These are phyloP conservation scores for Leptobrachium ailaonicum DNA, from an alignment of 2,113 vertebrate species.

Conservation along the genomic window DNA sequence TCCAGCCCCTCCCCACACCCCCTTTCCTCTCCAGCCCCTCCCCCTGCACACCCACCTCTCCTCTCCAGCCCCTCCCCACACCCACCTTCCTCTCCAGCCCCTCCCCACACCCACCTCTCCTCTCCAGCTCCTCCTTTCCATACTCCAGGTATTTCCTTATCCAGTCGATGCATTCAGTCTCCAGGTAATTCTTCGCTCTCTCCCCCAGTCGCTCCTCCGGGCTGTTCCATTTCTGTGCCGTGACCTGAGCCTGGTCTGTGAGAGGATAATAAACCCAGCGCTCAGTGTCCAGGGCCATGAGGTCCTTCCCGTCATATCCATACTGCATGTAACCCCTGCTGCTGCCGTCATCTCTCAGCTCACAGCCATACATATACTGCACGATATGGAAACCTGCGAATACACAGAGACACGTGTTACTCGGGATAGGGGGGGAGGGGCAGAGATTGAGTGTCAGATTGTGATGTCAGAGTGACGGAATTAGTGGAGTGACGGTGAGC, in stretches of 20 bases:
- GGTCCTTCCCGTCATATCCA: slow-evolving; percentile 31
- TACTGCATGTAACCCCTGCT: background rate
- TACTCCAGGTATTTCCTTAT: slow-evolving; percentile 10
- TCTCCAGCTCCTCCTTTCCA: slow-evolving; percentile 1
- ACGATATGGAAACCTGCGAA: background rate
- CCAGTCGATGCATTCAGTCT: slow-evolving; percentile 9
- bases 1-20: no score
- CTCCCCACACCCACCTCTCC: slow-evolving; percentile 16
- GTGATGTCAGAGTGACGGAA: no score
- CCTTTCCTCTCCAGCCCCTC: no score
- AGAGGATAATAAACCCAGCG: background rate
- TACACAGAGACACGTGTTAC: background rate
- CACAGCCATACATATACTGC: no score
- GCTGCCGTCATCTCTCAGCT: no score
- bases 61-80: background rate
- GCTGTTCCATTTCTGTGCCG: slow-evolving; percentile 10
- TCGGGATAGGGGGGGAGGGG: no score
- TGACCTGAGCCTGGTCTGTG: background rate
- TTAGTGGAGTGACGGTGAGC: no score
- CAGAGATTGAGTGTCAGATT: no score
- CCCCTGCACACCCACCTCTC: no score
- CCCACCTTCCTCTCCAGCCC: slow-evolving; percentile 11
- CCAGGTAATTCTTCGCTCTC: slow-evolving; percentile 10
- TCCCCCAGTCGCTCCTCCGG: background rate
- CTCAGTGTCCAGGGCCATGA: slow-evolving; percentile 15